Conservation (phyloP, 2,113 vertebrate species). For the Hymenochirus boettgeri region DNA sequence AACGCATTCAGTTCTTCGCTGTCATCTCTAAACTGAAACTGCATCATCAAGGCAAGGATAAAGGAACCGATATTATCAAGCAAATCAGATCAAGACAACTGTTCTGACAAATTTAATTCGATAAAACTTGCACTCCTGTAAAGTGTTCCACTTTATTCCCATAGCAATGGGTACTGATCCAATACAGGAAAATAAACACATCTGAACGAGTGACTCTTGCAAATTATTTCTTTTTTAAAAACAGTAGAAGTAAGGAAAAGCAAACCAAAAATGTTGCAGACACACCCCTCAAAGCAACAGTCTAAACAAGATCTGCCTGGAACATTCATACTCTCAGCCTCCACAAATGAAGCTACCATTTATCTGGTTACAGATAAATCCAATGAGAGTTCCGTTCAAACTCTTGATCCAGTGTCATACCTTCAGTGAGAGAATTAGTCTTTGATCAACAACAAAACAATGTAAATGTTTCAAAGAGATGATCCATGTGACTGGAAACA, state of each 20-base stretch:
- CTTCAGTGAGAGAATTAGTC: background rate
- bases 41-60: background rate
- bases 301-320: conserved; percentile 21
- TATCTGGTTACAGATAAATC: background rate
- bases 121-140: background rate
- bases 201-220: background rate
- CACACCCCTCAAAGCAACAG: background rate
- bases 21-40: background rate
- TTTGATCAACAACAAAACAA: conserved; percentile 14
- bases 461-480: conserved; percentile 10
- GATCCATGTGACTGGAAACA: background rate
- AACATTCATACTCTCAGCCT: conserved; percentile 63
- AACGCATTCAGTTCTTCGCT: conserved; percentile 53
- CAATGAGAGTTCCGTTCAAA: background rate
- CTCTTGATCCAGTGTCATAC: background rate
- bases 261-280: accelerated
- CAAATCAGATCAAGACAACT: background rate
- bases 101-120: background rate
- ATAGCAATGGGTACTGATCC: background rate
- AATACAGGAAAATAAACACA: background rate
- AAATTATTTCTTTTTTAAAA: background rate
- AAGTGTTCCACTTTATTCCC: too few species aligned
- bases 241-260: accelerated
- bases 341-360: conserved; percentile 41
- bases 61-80: background rate